Evolutionary conservation across 2,113 vertebrate genomes (phyloP).

Genomic region (Gulo gulo): DNA sequence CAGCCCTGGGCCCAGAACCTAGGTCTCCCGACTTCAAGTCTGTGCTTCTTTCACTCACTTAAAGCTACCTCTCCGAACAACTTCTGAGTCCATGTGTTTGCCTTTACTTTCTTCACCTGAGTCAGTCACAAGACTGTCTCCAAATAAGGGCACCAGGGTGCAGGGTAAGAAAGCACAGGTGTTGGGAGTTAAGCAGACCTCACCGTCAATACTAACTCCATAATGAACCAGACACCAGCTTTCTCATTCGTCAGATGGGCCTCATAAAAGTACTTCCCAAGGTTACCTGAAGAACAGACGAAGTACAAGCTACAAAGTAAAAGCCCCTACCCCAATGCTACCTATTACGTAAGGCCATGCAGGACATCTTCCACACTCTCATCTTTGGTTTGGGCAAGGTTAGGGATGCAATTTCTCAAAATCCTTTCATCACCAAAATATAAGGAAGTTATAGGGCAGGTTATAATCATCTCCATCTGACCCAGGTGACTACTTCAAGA

Average conservation of each 20-base stretch:
- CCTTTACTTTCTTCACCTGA: background rate
- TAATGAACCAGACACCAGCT: background rate
- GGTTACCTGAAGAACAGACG: background rate
- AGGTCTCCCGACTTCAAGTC: background rate
- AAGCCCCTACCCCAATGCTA: background rate
- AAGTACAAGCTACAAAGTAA: background rate
- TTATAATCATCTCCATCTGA: background rate
- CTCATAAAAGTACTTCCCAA: background rate
- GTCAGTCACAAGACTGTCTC: background rate
- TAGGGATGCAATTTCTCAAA: background rate
- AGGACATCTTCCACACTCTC: background rate
- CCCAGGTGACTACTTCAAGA: background rate
- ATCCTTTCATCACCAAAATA: slow-evolving; percentile 29
- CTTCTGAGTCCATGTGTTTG: background rate
- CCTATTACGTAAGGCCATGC: background rate
- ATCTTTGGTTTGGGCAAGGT: background rate
- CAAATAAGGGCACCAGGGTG: background rate
- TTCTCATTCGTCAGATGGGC: background rate
- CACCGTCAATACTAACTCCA: background rate
- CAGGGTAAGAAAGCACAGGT: background rate
- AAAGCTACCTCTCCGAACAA: background rate
- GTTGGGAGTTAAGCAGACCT: background rate
- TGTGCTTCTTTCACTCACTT: background rate
- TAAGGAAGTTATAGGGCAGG: background rate
- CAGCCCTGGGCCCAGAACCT: background rate